A percentile compares a stretch with the other conserved stretches of the same genome.
phyloP scores from a whole-genome alignment of 2,888 invertebrate species.

The Apotomis turbidana region DNA sequence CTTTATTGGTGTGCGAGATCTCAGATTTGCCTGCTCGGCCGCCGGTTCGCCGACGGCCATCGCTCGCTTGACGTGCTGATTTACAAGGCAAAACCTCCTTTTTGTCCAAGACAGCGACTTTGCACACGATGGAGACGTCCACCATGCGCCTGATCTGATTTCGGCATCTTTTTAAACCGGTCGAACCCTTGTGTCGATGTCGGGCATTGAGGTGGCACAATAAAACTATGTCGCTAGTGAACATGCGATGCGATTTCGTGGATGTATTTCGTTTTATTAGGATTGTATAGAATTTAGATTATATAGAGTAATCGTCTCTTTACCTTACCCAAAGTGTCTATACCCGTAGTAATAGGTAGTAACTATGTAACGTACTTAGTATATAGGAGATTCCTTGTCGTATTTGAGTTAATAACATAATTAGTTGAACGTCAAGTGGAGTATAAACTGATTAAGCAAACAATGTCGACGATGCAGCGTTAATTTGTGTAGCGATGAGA shows the following conservation, averaged over 20 bases:
- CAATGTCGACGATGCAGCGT: conserved; percentile 65
- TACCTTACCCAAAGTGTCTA: not conserved
- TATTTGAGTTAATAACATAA: conserved; percentile 57
- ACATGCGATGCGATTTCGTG: conserved; percentile 3
- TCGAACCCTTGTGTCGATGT: conserved; percentile 45
- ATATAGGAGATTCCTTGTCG: conserved; percentile 42
- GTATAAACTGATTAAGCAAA: conserved; percentile 67
- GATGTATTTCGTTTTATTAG: not conserved
- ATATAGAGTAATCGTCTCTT: not conserved
- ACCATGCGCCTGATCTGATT: conserved; percentile 68
- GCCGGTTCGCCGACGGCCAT: conserved; percentile 45
- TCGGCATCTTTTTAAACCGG: conserved; percentile 75
- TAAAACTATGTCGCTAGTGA: conserved; percentile 25
- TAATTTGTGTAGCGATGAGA: conserved; percentile 62
- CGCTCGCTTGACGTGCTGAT: conserved; percentile 67
- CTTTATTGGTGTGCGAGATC: conserved; percentile 55
- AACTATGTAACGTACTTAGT: not conserved
- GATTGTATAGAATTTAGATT: not conserved
- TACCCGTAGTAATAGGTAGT: not conserved
- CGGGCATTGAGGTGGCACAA: conserved; percentile 47
- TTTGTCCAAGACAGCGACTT: conserved; percentile 55
- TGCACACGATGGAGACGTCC: conserved; percentile 74
- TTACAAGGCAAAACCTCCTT: conserved; percentile 75
- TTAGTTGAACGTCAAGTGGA: conserved; percentile 66
- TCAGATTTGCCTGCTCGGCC: conserved; percentile 63